A percentile compares a stretch with the other conserved stretches of the same genome.
Conservation (phyloP, 2,113 vertebrate genomes). For the Anhinga rufa region DNA sequence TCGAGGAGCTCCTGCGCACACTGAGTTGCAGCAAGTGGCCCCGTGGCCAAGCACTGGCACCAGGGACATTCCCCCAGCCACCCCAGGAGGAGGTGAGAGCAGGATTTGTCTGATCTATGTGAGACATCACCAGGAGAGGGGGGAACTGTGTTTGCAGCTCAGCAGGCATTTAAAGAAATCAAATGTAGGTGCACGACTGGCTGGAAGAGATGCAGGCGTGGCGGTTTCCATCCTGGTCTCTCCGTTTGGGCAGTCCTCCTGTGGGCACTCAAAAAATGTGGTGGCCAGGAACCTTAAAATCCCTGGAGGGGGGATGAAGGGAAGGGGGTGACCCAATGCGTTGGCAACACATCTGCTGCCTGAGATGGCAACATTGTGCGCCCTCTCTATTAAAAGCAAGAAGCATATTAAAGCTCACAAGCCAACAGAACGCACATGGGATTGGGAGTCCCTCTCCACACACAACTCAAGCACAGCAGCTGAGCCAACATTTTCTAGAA, state of each 20-base stretch:
- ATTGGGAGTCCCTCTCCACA: neutral
- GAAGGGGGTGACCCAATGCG: neutral
- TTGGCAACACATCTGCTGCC: neutral
- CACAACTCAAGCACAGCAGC: neutral
- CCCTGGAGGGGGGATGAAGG: neutral
- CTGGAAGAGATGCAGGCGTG: neutral
- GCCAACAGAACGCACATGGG: rapidly evolving
- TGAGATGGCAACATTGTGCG: neutral
- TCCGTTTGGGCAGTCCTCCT: neutral
- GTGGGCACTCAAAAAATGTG: neutral
- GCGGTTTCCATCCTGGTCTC: neutral
- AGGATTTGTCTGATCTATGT: neutral
- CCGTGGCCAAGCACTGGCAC: neutral
- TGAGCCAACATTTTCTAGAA: neutral
- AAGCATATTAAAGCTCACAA: neutral
- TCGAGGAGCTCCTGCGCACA: neutral
- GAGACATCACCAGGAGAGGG: neutral
- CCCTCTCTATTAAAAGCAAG: neutral
- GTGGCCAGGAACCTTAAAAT: neutral
- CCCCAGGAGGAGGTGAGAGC: neutral
- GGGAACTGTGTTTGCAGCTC: neutral
- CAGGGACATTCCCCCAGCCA: neutral
- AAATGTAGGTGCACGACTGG: neutral
- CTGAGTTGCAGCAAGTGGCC: neutral
- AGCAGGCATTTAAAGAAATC: neutral